Conservation (phyloP, 2,888 invertebrate species). For the Entomobrya multifasciata region DNA sequence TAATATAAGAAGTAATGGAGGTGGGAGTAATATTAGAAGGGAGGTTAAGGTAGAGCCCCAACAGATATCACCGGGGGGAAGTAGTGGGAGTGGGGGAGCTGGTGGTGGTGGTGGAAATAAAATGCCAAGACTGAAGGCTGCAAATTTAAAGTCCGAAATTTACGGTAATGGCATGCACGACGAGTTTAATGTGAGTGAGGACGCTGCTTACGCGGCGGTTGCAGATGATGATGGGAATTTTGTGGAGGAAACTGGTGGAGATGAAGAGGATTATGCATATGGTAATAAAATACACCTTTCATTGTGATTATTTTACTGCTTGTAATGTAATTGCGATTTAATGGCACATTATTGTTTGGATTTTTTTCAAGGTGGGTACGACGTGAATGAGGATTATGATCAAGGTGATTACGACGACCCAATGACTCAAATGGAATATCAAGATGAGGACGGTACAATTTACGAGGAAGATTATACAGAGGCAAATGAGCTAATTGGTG, state of each 20-base stretch:
- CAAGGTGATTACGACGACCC: background rate
- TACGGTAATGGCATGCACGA: constrained; percentile 15
- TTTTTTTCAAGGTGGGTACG: background rate
- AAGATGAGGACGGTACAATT: constrained; percentile 9
- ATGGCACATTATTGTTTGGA: background rate
- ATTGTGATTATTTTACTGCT: no score
- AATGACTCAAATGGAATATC: background rate
- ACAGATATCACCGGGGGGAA: background rate
- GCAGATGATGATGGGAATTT: constrained; percentile 1
- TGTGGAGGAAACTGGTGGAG: constrained; percentile 21
- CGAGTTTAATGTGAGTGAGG: constrained; percentile 32
- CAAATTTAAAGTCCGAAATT: background rate
- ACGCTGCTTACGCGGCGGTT: constrained; percentile 34
- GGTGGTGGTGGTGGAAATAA: no score
- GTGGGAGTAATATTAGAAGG: background rate
- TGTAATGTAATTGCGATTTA: background rate
- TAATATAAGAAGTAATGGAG: constrained; percentile 18
- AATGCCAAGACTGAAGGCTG: no score
- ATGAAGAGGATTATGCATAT: background rate
- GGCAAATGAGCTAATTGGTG: no score
- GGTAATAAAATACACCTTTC: no score
- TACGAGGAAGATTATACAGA: constrained; percentile 8
- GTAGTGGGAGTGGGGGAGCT: no score
- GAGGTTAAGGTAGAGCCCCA: background rate
- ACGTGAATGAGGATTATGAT: background rate